Conservation (phyloP, 2,797 vertebrate genomes). For the Squalus acanthias region DNA sequence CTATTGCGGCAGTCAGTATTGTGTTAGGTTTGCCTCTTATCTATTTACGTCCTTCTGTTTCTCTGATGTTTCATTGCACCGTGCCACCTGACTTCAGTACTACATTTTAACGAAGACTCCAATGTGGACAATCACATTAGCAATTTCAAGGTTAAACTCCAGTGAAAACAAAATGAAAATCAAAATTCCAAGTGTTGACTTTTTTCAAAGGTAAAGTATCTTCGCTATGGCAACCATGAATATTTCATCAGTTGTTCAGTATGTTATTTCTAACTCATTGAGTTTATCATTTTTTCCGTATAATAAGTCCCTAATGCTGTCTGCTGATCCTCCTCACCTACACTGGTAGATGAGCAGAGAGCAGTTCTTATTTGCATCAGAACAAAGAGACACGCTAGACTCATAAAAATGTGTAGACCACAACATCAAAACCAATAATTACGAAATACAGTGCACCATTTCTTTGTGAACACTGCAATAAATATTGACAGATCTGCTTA, state of each 20-base stretch:
- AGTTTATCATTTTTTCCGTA: not conserved
- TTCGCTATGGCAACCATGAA: constrained; percentile 44
- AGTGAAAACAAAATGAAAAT: not conserved
- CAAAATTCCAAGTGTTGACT: not conserved
- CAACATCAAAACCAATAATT: not conserved
- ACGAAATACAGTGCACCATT: not conserved
- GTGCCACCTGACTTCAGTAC: not conserved
- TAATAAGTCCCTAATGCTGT: not conserved
- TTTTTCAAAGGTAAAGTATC: constrained; percentile 16
- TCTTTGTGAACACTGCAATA: not conserved
- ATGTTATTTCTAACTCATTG: not conserved
- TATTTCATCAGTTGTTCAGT: constrained; percentile 44
- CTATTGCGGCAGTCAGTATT: not conserved
- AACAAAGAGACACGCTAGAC: not conserved
- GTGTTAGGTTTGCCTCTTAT: not conserved
- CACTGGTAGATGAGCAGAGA: not conserved
- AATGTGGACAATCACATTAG: not conserved
- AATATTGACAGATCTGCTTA: not conserved
- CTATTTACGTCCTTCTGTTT: not conserved
- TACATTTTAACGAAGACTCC: not conserved
- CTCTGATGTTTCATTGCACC: not conserved
- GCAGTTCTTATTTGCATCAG: not conserved
- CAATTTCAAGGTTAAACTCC: not conserved
- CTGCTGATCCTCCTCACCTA: not conserved
- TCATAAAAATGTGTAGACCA: not conserved